Evolutionary conservation across 1,140 invertebrate species (phyloP).

Genomic region (Euura lappo): DNA sequence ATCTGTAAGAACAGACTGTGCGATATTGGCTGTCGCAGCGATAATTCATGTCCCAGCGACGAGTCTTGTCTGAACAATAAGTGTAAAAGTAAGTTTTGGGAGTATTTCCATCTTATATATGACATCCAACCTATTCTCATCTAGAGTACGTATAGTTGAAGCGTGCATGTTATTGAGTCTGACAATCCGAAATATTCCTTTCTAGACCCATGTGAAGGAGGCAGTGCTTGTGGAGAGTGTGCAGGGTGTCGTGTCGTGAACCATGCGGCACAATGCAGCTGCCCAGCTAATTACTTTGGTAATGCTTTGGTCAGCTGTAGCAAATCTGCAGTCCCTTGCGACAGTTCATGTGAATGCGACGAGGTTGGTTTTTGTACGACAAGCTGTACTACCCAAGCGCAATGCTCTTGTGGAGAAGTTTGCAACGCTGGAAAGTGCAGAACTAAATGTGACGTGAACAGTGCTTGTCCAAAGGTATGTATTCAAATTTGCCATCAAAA

Average conservation of each 20-base stretch:
- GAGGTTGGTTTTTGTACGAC: constrained; percentile 78
- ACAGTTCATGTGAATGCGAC: constrained; percentile 76
- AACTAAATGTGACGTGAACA: constrained; percentile 64
- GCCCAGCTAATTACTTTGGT: constrained; percentile 79
- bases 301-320: constrained; percentile 79
- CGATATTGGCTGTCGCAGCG: constrained; percentile 82
- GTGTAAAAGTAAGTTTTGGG: constrained; percentile 70
- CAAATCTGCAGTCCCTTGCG: constrained; percentile 69
- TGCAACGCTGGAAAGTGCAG: constrained; percentile 70
- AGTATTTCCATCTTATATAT: not conserved
- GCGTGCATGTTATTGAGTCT: constrained; percentile 1
- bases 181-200: constrained; percentile 11
- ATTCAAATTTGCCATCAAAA: not conserved
- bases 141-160: not conserved
- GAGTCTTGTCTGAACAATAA: constrained; percentile 83
- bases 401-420: constrained; percentile 79
- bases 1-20: constrained; percentile 89
- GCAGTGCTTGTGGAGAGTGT: constrained; percentile 77
- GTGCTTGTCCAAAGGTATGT: constrained; percentile 57
- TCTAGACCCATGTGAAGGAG: constrained; percentile 78
- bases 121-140: constrained; percentile 12
- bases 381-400: constrained; percentile 68
- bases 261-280: constrained; percentile 84
- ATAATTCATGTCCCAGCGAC: constrained; percentile 75
- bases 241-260: constrained; percentile 82